These are phyloP conservation scores for Ophthalmolycus amberensis DNA, from an alignment of 2,113 vertebrate genomes.

Conservation along the genomic window DNA sequence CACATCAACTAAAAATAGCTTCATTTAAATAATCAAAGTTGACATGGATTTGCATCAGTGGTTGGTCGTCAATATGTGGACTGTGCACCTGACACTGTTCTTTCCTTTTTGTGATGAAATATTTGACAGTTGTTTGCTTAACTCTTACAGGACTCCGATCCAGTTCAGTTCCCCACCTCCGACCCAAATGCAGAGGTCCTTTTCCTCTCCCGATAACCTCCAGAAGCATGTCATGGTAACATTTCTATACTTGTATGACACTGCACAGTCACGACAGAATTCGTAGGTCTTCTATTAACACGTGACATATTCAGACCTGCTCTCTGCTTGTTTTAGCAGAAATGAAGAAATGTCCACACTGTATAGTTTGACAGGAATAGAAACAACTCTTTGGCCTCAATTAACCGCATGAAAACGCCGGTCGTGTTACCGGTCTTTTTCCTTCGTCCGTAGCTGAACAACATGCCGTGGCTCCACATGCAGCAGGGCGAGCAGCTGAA, in stretches of 20 bases:
- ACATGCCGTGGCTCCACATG: constrained; percentile 79
- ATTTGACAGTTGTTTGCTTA: neutral
- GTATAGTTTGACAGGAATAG: neutral
- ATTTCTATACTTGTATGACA: neutral
- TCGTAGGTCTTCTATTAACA: neutral
- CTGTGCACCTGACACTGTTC: neutral
- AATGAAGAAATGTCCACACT: neutral
- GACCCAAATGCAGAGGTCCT: constrained; percentile 81
- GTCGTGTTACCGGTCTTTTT: neutral
- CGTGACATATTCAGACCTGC: neutral
- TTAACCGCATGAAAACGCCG: neutral
- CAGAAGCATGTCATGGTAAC: constrained; percentile 90
- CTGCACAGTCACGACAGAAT: neutral
- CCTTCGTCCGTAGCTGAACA: constrained; percentile 84
- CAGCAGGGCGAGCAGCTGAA: constrained; percentile 76
- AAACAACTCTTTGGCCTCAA: neutral
- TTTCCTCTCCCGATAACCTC: constrained; percentile 84
- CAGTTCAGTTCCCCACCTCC: constrained; percentile 69
- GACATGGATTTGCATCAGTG: neutral
- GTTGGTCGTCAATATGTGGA: neutral
- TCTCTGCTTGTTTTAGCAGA: neutral
- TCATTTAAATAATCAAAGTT: neutral
- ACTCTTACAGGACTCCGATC: constrained; percentile 72
- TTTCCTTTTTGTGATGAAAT: neutral
- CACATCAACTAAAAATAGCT: neutral